A percentile compares a stretch with the other conserved stretches of the same genome.
Conservation (phyloP, 2,888 invertebrate genomes). For the Calephelis perditalis region DNA sequence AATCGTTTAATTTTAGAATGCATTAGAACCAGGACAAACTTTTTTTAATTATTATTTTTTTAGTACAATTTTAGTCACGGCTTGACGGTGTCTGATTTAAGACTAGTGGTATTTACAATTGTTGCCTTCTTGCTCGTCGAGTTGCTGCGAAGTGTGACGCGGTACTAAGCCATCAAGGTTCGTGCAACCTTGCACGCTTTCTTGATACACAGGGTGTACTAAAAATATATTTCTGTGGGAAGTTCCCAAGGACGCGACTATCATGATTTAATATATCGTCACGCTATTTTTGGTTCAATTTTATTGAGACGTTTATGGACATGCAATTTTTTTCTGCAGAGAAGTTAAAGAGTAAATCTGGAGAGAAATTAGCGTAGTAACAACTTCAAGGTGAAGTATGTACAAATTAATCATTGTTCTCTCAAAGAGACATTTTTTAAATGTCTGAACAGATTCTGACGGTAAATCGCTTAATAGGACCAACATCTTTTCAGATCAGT, state of each 20-base stretch:
- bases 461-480: no score
- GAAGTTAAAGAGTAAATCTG: no score
- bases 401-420: no score
- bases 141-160: slow-evolving; percentile 38
- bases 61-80: slow-evolving; percentile 38
- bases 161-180: slow-evolving; percentile 42
- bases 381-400: no score
- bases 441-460: no score
- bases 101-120: slow-evolving; percentile 38
- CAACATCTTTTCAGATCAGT: no score
- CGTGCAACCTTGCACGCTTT: slow-evolving; percentile 41
- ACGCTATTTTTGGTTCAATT: neutral
- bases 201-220: slow-evolving; percentile 38
- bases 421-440: no score
- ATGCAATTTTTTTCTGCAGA: neutral
- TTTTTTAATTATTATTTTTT: slow-evolving; percentile 29
- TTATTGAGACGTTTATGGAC: neutral
- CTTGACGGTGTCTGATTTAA: slow-evolving; percentile 33
- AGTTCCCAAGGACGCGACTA: slow-evolving; percentile 4
- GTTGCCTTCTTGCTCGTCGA: slow-evolving; percentile 33
- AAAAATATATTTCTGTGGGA: neutral
- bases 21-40: slow-evolving; percentile 33
- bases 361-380: no score
- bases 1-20: slow-evolving; percentile 26
- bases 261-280: slow-evolving; percentile 8